These are phyloP conservation scores for Drosophila nannoptera DNA, from an alignment of 1,140 invertebrate species.

Conservation along the genomic window DNA sequence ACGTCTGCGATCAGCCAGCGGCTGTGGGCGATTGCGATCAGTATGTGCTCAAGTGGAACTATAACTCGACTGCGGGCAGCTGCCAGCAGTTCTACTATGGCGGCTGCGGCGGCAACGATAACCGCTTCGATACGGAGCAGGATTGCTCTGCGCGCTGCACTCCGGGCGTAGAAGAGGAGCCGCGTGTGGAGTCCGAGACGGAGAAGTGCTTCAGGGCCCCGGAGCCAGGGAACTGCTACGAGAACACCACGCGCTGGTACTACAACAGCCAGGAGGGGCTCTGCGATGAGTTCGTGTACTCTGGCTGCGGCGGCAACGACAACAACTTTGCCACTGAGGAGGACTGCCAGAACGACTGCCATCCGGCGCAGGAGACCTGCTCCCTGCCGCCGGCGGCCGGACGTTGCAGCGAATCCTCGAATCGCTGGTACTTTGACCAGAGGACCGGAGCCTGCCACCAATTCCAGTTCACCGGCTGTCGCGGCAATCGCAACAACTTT, in stretches of 20 bases:
- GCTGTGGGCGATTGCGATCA: slow-evolving; percentile 88
- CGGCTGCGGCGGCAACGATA: slow-evolving; percentile 89
- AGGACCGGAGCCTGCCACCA: slow-evolving; percentile 83
- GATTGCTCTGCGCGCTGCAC: slow-evolving; percentile 89
- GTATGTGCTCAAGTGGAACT: slow-evolving; percentile 90
- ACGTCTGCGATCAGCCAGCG: slow-evolving; percentile 85
- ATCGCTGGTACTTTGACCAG: slow-evolving; percentile 88
- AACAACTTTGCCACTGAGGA: slow-evolving; percentile 90
- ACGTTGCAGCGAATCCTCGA: slow-evolving; percentile 81
- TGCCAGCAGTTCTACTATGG: slow-evolving; percentile 90
- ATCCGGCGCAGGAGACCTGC: slow-evolving; percentile 86
- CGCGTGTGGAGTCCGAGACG: slow-evolving; percentile 32
- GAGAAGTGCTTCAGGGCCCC: slow-evolving; percentile 83
- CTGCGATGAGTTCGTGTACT: slow-evolving; percentile 90
- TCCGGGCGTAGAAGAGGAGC: slow-evolving; percentile 33
- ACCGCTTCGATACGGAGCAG: slow-evolving; percentile 85
- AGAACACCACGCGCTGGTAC: slow-evolving; percentile 84
- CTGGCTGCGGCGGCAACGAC: slow-evolving; percentile 91
- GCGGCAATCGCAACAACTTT: slow-evolving; percentile 91
- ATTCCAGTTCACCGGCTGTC: slow-evolving; percentile 85
- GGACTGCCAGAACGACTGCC: slow-evolving; percentile 89
- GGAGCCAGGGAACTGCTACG: slow-evolving; percentile 86
- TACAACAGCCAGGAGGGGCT: slow-evolving; percentile 88
- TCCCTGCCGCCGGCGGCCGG: slow-evolving; percentile 84
- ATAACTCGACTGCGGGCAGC: slow-evolving; percentile 84